Conservation (phyloP, 2,113 vertebrate species). For the Microtus oregoni region DNA sequence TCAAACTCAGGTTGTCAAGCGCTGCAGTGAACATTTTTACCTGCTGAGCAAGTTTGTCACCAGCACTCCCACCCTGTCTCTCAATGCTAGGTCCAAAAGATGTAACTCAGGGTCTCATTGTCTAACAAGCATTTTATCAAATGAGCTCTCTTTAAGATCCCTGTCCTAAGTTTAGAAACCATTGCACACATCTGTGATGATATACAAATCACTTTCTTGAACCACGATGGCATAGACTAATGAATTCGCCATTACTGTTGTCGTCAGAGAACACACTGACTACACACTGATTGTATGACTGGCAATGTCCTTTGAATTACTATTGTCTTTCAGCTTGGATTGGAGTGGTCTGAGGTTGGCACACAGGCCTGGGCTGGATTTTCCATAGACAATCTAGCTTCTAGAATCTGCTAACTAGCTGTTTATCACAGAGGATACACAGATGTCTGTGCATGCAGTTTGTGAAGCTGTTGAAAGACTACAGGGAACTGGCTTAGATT, state of each 20-base stretch:
- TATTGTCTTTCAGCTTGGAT: not conserved
- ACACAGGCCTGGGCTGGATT: not conserved
- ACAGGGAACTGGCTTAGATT: slow-evolving; percentile 29
- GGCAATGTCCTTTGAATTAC: not conserved
- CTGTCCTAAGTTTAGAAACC: not conserved
- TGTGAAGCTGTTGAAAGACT: slow-evolving; percentile 5
- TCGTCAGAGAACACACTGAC: not conserved
- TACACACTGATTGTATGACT: not conserved
- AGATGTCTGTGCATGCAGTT: not conserved
- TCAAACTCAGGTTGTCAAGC: not conserved
- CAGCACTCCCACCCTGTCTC: not conserved
- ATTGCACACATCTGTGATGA: not conserved
- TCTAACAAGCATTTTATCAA: not conserved
- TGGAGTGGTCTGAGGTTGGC: not conserved
- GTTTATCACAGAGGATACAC: not conserved
- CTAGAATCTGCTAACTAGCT: not conserved
- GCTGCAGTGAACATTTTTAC: not conserved
- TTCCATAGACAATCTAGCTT: accelerated
- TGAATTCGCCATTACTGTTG: too few species aligned
- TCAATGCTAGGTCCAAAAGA: not conserved
- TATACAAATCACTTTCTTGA: not conserved
- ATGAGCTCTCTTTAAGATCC: not conserved
- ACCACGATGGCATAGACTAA: not conserved
- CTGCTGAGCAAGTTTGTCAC: not conserved
- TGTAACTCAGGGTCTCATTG: too few species aligned